Conservation (phyloP, 2,888 invertebrate species). For the Latrodectus hesperus region DNA sequence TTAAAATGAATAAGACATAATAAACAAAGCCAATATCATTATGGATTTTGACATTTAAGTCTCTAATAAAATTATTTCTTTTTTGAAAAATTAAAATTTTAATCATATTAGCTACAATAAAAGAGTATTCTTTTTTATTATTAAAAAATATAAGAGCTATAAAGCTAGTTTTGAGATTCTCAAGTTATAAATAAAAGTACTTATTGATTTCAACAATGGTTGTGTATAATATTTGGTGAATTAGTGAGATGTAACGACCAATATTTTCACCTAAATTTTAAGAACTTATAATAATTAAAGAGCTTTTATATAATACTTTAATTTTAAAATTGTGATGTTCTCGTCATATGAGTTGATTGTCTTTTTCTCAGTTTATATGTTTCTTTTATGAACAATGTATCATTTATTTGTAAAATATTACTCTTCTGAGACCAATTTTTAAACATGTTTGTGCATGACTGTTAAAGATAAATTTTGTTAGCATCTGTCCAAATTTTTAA, state of each 20-base stretch:
- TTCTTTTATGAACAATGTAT: neutral
- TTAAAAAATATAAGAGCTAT: neutral
- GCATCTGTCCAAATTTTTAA: neutral
- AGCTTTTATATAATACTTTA: slow-evolving; percentile 28
- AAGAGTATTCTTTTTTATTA: neutral
- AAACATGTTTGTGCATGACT: neutral
- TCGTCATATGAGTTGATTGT: slow-evolving; percentile 19
- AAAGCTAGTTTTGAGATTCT: neutral
- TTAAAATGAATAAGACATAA: too few relatives aligned
- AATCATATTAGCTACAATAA: neutral
- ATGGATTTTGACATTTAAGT: too few relatives aligned
- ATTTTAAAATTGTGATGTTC: slow-evolving; percentile 33
- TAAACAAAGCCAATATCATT: too few relatives aligned
- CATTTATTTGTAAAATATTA: neutral
- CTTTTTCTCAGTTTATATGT: slow-evolving; percentile 2
- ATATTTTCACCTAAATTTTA: slow-evolving; percentile 41
- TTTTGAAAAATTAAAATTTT: too few relatives aligned
- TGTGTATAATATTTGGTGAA: slow-evolving; percentile 45
- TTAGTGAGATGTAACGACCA: slow-evolving; percentile 54
- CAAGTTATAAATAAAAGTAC: slow-evolving; percentile 19
- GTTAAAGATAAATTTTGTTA: neutral
- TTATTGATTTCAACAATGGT: slow-evolving; percentile 34
- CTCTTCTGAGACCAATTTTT: neutral
- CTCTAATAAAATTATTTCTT: too few relatives aligned
- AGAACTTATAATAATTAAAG: slow-evolving; percentile 24